Evolutionary conservation across 2,888 invertebrate species (phyloP), one percentile per base, ranked within the genome.

Genomic region (Dorcus hopei): DNA sequence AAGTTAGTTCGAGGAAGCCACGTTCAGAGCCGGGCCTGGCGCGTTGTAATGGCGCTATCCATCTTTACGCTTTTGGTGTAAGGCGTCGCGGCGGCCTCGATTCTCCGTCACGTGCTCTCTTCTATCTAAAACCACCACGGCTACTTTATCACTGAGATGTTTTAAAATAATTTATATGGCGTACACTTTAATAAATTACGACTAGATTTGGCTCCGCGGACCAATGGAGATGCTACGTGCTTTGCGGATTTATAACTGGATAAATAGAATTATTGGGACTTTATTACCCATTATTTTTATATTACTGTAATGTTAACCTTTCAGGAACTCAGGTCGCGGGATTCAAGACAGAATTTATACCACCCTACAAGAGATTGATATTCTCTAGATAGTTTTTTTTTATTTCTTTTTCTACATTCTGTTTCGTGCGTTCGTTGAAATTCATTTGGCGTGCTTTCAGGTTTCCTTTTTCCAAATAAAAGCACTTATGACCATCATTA

Each of bases 121-220:
- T 57, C 57, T 60, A 60, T 60, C 60, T 60, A 14, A 57, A 60
- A 60, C 57, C 54, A 50, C 60, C 54, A 49, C 52, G 54, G 60
- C 57, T 41, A 39, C 58, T 58, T 54, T 54, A 58, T 58, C 58
- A 54, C 51, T 51, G 43, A 54, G 58, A 58, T 54, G 47, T 58
- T 54, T 54, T 48, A 52, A 54, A 54, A 54, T 58, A 58, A 58
- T 58, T 58, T 58, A 58, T 58, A 54, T 50, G 52, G 54, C 54
- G 52, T 51, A 58, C 50, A 54, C 54, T 54, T 48, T 54, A 58
- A 58, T 52, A 58, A 54, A 58, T 58, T 50, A 51, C 52, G 38
- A 33, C 16, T 43, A 58, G 51, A 58, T 58, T 33, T 33, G 26
- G 26, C 26, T 33, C 26, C 26, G 26, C 26, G 26, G 26, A 33